Evolutionary conservation across 2,888 invertebrate species (phyloP), one percentile per base, ranked within the genome.

Genomic region (Dugesia japonica): DNA sequence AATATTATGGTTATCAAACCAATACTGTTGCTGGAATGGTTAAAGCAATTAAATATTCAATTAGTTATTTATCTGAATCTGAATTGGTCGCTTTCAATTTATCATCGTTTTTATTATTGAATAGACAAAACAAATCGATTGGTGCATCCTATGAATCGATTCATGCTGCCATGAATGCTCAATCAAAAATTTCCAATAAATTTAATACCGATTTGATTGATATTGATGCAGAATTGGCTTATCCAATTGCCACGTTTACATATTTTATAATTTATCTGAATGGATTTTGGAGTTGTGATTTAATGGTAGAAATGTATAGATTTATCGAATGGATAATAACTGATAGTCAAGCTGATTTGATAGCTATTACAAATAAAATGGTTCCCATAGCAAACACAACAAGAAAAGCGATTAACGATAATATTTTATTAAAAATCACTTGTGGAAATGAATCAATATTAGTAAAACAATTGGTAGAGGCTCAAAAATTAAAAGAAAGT

Each of bases 171-270:
- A 81, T 82, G 80, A 78, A 80, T 23, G 77, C 79, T 28, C 56
- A 56, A 56, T 56, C 56, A 56, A n/a, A 56, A 56, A 77, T 79
- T 7, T 76, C 71, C 1, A 33, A 74, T 20, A 38, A 56, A 9
- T 71, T 81, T 42, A 80, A 80, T 9, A 78, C 75, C 15, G 72
- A 72, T 23, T 77, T 82, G 4, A 77, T 79, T 0, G 81, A 82
- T 75, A 75, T 78, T 1, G 77, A 27, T 0, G 23, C 26, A 7
- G 33, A 42, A 9, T 73, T 77, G 0, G 74, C 80, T 1, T 82
- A 82, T 71, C 83, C 83, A 0, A 80, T 83, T 0, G 80, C 82
- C 1, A 80, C 81, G 1, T 83, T 81, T 77, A 81, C 83, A 0
- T 82, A 82, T 78, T 79, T 83, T 75, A 79, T 83, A 38, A 77